Conservation (phyloP, 2,113 vertebrate genomes). For the Vombatus ursinus region DNA sequence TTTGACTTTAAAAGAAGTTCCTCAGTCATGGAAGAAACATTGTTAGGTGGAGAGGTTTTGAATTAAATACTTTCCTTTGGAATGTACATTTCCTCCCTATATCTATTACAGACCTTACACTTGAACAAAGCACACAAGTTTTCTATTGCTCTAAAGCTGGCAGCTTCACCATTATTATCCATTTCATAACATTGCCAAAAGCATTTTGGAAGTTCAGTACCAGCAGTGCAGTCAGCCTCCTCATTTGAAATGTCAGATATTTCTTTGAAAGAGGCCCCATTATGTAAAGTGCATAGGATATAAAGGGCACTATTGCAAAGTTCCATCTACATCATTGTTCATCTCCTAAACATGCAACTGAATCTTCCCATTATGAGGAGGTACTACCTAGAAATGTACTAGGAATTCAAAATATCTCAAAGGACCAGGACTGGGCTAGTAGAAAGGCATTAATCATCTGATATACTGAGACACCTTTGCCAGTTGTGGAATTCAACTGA, state of each 20-base stretch:
- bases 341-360: background rate
- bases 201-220: conserved; percentile 24
- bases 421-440: background rate
- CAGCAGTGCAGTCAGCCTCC: conserved; percentile 24
- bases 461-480: background rate
- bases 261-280: conserved; percentile 34
- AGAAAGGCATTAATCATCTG: background rate
- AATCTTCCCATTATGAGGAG: conserved; percentile 13
- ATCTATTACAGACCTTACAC: background rate
- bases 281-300: conserved; percentile 30
- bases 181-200: conserved; percentile 18
- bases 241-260: conserved; percentile 51
- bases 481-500: background rate
- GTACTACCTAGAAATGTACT: background rate
- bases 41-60: background rate
- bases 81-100: conserved; percentile 17
- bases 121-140: conserved; percentile 26
- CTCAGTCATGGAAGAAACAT: background rate
- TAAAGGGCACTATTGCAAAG: conserved; percentile 24
- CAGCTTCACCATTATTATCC: background rate
- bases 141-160: conserved; percentile 35
- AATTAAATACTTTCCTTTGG: conserved; percentile 25
- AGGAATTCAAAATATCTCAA: conserved; percentile 26
- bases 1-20: background rate
- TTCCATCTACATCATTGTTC: conserved; percentile 8